A percentile compares a stretch with the other conserved stretches of the same genome.
phyloP scores from a whole-genome alignment of 2,113 vertebrate genomes.

The Chitala chitala region DNA sequence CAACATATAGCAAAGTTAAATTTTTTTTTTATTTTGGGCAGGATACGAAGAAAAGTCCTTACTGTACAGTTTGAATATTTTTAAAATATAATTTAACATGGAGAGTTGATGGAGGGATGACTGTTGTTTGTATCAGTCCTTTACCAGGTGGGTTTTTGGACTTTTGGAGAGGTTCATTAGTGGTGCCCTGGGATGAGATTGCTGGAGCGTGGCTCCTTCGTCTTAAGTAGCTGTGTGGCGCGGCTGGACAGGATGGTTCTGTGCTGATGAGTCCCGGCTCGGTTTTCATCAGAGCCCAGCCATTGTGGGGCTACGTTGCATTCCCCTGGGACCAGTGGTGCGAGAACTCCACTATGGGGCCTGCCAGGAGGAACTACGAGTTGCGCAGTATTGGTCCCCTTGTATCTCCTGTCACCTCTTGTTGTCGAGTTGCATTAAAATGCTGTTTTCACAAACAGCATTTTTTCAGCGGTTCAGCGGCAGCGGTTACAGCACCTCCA shows the following conservation, averaged over 20 bases:
- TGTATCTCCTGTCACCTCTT: too few species aligned
- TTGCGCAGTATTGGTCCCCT: too few species aligned
- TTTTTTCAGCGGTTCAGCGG: too few species aligned
- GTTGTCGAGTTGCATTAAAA: too few species aligned
- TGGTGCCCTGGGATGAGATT: neutral
- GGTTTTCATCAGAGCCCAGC: neutral
- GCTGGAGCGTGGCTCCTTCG: conserved; percentile 11
- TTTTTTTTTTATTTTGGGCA: too few species aligned
- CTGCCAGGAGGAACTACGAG: too few species aligned
- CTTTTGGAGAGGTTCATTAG: conserved; percentile 7
- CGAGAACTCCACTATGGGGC: too few species aligned
- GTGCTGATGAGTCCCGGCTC: neutral
- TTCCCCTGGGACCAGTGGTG: too few species aligned
- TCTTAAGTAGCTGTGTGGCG: conserved; percentile 16
- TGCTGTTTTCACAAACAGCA: too few species aligned
- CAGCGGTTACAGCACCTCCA: too few species aligned
- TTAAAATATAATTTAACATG: too few species aligned
- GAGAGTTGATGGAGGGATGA: neutral
- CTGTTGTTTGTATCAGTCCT: neutral
- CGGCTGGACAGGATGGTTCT: neutral
- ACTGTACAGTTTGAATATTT: neutral
- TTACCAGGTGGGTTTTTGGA: neutral
- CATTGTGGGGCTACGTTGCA: too few species aligned
- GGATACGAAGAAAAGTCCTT: neutral
- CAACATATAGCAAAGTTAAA: neutral